Conservation (phyloP, 1,140 invertebrate genomes). For the Panagrolaimus sp. region DNA sequence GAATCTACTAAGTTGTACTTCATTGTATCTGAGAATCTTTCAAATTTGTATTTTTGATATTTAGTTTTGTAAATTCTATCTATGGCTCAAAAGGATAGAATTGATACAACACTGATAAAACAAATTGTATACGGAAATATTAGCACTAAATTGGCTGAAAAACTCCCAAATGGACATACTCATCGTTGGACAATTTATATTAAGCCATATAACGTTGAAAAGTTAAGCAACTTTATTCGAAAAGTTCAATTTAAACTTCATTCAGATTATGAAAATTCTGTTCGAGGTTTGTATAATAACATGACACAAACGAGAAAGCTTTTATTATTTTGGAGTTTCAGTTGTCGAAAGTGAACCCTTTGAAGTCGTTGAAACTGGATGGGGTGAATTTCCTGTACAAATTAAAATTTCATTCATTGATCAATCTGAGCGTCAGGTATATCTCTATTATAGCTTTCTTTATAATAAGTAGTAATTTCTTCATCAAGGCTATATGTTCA, state of each 20-base stretch:
- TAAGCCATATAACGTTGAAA: constrained; percentile 74
- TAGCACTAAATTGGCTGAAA: constrained; percentile 88
- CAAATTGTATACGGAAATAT: constrained; percentile 94
- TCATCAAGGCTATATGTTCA: constrained; percentile 19
- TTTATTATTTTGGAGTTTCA: too few species aligned
- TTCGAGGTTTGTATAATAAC: constrained; percentile 67
- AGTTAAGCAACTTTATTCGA: constrained; percentile 56
- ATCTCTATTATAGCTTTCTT: constrained; percentile 60
- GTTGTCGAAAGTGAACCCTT: constrained; percentile 87
- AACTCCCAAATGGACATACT: constrained; percentile 97
- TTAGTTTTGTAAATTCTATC: too few species aligned
- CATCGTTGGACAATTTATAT: constrained; percentile 98
- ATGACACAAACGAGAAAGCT: too few species aligned
- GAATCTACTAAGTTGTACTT: too few species aligned
- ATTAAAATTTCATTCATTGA: constrained; percentile 98
- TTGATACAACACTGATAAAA: constrained; percentile 62
- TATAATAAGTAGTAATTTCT: too few species aligned
- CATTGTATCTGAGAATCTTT: too few species aligned
- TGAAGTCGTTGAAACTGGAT: constrained; percentile 94
- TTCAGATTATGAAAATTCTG: constrained; percentile 91
- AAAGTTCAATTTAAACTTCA: constrained; percentile 83
- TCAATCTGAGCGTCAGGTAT: constrained; percentile 85
- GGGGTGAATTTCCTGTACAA: constrained; percentile 98
- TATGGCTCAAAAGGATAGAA: neutral
- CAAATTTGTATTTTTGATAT: too few species aligned